A percentile compares a stretch with the other conserved stretches of the same genome.
Conservation (phyloP, 1,140 invertebrate genomes). For the Drosophila micromelanica region DNA sequence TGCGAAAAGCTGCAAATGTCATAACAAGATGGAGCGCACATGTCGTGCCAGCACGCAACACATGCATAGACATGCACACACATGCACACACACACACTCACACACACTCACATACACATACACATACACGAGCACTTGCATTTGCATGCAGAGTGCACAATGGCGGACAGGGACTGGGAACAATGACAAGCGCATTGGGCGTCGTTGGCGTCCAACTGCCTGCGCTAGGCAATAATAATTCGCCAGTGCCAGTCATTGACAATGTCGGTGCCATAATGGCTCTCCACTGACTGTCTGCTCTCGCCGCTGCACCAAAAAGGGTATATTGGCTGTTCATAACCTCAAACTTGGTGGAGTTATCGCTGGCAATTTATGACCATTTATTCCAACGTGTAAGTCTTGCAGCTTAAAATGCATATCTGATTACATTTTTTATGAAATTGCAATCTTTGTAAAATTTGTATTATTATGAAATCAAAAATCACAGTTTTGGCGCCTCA, state of each 20-base stretch:
- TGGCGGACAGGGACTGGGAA: constrained; percentile 25
- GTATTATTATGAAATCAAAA: too few species aligned
- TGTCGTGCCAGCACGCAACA: constrained; percentile 24
- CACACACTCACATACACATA: constrained; percentile 9
- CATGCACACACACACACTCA: constrained; percentile 1
- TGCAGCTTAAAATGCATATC: too few species aligned
- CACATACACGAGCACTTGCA: constrained; percentile 16
- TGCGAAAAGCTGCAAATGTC: constrained; percentile 65
- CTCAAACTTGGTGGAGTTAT: too few species aligned
- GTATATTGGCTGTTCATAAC: too few species aligned
- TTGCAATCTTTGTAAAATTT: too few species aligned
- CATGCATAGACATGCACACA: background rate
- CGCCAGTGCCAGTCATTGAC: constrained; percentile 71
- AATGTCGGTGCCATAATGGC: constrained; percentile 78
- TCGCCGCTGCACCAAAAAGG: background rate
- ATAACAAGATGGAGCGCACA: constrained; percentile 64
- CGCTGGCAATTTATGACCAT: too few species aligned
- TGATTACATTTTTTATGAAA: too few species aligned
- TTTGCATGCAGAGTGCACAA: constrained; percentile 36
- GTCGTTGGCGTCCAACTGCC: constrained; percentile 61
- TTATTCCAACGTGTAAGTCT: too few species aligned
- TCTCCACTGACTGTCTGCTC: constrained; percentile 48
- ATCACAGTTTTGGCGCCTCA: too few species aligned
- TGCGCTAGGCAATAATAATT: constrained; percentile 76
- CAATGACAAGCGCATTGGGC: constrained; percentile 42